Evolutionary conservation across 1,140 invertebrate genomes (phyloP), one percentile per base, ranked within the genome.

Genomic region (Rhagoletis pomonella): DNA sequence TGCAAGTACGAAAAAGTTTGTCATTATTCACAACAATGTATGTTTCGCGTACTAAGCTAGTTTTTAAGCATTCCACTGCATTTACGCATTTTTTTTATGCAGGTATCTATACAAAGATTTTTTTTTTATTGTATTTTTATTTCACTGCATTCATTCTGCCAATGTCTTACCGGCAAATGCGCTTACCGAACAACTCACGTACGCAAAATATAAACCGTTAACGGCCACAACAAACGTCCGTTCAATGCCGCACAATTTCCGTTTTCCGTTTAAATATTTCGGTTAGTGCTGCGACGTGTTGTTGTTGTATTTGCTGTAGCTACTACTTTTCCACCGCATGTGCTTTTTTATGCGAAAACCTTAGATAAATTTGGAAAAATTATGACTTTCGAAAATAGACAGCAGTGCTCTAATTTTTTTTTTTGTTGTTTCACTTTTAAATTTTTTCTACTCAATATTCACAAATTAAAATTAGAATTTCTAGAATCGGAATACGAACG

Each of bases 191-290:
- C 12, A 73, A 47, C 67, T 17, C 67, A 73, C 67, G 67, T 73
- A 44, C 67, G 67, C 1, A 47, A 47, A n/a, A 73, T 73, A 73
- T 73, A 73, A 73, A 73, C 67, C 67, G 67, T 73, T 73, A 73
- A 73, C 67, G 67, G 67, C 67, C 42, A 47, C 39, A 73, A 47
- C 42, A 73, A 73, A 73, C 67, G 42, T 47, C 42, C 67, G 67
- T n/a, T 47, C 39, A 73, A 14, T 73, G 67, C 67, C 67, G 67
- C 42, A 42, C 12, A 73, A 73, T 73, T 73, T 73, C 67, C 67
- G 67, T 42, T 73, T 73, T 14, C 39, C 67, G 67, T 73, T 73
- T 17, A 12, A 73, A 73, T 73, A 42, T 44, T 73, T 73, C 67
- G 12, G 39, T 73, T 29, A 29, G 29, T 29, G 29, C 29, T 29